These are phyloP conservation scores for Morone saxatilis DNA, from an alignment of 2,113 vertebrate genomes.

Conservation along the genomic window DNA sequence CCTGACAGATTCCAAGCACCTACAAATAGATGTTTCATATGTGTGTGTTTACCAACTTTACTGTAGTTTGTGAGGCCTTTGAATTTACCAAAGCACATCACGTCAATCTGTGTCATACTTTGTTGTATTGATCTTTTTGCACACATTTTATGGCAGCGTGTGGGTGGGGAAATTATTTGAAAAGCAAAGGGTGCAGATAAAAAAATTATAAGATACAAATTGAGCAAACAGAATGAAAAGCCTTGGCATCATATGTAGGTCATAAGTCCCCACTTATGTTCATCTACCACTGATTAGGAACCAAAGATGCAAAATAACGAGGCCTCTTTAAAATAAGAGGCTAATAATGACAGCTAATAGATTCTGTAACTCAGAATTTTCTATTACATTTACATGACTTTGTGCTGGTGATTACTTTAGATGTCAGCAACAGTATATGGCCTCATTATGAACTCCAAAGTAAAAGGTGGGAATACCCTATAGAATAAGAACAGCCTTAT, in stretches of 20 bases:
- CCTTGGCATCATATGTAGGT: conserved; percentile 77
- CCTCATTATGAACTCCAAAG: conserved; percentile 70
- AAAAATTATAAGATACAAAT: conserved; percentile 71
- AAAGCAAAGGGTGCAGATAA: conserved; percentile 57
- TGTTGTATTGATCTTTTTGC: conserved; percentile 71
- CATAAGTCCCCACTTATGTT: conserved; percentile 64
- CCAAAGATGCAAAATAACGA: conserved; percentile 35
- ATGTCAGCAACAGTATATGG: conserved; percentile 48
- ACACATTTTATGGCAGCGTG: conserved; percentile 65
- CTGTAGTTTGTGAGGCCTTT: conserved; percentile 78
- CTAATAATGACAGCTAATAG: conserved; percentile 30
- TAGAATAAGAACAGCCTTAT: conserved; percentile 67
- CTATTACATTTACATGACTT: conserved; percentile 44
- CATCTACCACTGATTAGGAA: conserved; percentile 40
- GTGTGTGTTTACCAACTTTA: conserved; percentile 82
- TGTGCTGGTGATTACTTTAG: conserved; percentile 50
- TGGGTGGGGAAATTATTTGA: conserved; percentile 72
- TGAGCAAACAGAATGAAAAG: conserved; percentile 59
- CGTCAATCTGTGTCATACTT: conserved; percentile 81
- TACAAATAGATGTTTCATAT: conserved; percentile 83
- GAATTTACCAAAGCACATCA: conserved; percentile 79
- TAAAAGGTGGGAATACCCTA: conserved; percentile 61
- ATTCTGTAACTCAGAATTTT: conserved; percentile 32
- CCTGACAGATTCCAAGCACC: conserved; percentile 81
- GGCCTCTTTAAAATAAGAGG: conserved; percentile 14